Percentiles rank a stretch among this genome's conserved stretches.
phyloP scores from a whole-genome alignment of 2,113 vertebrate species.

The rat (Rattus norvegicus) region GRCr8 NC_086024.1:26302001-26302500 shows the following conservation, averaged over 20 bases:
- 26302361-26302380: not conserved
- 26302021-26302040: not conserved
- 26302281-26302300: not conserved
- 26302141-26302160: not conserved
- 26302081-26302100: too few species aligned
- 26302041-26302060: not conserved
- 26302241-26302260: not conserved
- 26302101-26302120: not conserved
- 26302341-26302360: not conserved
- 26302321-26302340: not conserved
- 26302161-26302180: not conserved
- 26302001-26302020: not conserved
- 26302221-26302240: not conserved
- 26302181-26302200: not conserved
- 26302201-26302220: not conserved
- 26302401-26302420: not conserved
- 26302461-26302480: too few species aligned
- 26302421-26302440: not conserved
- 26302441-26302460: too few species aligned
- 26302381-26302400: not conserved
- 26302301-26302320: not conserved
- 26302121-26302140: not conserved
- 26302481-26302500: too few species aligned
- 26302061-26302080: not conserved
- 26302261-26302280: not conserved